These are phyloP conservation scores for Xestia rhomboidea DNA, from an alignment of 2,888 invertebrate genomes.

Conservation along the genomic window DNA sequence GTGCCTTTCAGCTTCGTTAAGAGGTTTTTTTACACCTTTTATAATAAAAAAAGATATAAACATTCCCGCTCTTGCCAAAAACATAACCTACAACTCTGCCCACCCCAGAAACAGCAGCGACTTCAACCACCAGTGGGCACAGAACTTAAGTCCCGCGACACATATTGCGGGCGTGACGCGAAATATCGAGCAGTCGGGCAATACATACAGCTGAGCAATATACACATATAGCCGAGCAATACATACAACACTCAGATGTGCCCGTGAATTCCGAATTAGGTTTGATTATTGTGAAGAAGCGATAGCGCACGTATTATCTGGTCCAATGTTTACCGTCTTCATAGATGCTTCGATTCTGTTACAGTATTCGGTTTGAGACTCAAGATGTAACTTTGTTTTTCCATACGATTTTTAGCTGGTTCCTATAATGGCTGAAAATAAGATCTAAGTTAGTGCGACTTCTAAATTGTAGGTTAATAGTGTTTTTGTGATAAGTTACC, in stretches of 20 bases:
- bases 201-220: constrained; percentile 61
- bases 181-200: constrained; percentile 70
- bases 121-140: constrained; percentile 44
- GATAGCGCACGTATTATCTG: constrained; percentile 60
- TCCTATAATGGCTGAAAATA: background rate
- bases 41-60: background rate
- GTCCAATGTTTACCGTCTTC: constrained; percentile 39
- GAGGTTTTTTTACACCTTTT: no score
- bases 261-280: constrained; percentile 65
- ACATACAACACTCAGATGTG: constrained; percentile 63
- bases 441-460: background rate
- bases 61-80: background rate
- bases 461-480: background rate
- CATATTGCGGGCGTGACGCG: constrained; percentile 78
- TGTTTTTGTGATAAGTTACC: background rate
- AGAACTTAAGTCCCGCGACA: constrained; percentile 69
- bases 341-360: constrained; percentile 17
- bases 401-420: no score
- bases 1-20: no score
- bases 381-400: background rate
- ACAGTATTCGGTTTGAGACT: constrained; percentile 1
- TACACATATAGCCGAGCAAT: constrained; percentile 59
- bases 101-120: constrained; percentile 20
- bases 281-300: constrained; percentile 64
- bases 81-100: background rate